These are phyloP conservation scores for Folsomia manolachei DNA, from an alignment of 2,888 invertebrate genomes.

Conservation along the genomic window DNA sequence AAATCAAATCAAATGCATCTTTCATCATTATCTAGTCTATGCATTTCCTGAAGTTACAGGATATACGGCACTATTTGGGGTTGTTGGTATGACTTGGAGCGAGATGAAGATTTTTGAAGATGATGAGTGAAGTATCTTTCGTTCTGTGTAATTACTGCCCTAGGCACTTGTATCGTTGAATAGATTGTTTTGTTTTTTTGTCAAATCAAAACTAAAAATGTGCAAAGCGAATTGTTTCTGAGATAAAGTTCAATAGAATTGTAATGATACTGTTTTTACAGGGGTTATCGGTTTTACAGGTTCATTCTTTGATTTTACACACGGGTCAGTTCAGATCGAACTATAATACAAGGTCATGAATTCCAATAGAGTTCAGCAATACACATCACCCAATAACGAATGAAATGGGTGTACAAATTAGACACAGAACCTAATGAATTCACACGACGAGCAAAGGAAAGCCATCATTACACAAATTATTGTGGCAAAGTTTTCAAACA, in stretches of 20 bases:
- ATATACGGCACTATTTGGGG: too few species aligned
- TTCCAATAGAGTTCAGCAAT: too few species aligned
- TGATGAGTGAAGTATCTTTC: not conserved
- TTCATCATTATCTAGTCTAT: conserved; percentile 19
- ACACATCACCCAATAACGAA: too few species aligned
- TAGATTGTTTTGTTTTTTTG: not conserved
- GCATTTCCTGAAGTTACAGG: too few species aligned
- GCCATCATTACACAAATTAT: not conserved
- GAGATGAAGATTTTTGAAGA: not conserved
- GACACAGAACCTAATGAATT: not conserved
- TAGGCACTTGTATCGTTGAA: not conserved
- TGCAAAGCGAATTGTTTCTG: not conserved
- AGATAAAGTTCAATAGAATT: too few species aligned
- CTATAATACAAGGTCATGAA: not conserved
- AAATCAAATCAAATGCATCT: not conserved
- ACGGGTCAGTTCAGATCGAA: not conserved
- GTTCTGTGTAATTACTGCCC: conserved; percentile 2
- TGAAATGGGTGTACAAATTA: too few species aligned
- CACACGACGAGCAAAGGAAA: not conserved
- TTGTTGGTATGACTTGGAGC: not conserved
- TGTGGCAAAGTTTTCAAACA: not conserved
- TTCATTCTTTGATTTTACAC: not conserved
- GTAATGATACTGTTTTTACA: not conserved
- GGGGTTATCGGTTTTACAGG: not conserved
- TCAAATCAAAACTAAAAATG: not conserved